These are phyloP conservation scores for Cynocephalus volans DNA, from an alignment of 2,113 vertebrate genomes.

Conservation along the genomic window DNA sequence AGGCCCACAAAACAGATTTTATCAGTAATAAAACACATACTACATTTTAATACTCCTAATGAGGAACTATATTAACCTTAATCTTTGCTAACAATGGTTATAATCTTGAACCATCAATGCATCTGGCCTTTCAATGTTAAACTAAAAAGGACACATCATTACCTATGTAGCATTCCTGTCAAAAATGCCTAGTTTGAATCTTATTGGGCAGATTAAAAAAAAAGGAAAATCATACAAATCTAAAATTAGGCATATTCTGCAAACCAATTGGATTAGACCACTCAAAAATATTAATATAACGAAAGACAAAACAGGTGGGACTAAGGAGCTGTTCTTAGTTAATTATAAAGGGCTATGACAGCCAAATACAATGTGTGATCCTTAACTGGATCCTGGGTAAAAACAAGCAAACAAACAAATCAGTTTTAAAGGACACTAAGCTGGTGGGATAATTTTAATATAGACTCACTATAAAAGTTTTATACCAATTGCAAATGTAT, in stretches of 20 bases:
- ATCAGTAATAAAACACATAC: conserved; percentile 12
- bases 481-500: neutral
- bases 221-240: neutral
- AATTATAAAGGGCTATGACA: neutral
- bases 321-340: conserved; percentile 23
- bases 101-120: neutral
- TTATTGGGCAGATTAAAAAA: neutral
- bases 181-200: conserved; percentile 31
- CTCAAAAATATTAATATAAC: conserved; percentile 37
- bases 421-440: conserved; percentile 37
- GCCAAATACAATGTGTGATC: conserved; percentile 25
- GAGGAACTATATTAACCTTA: conserved; percentile 15
- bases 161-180: neutral
- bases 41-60: conserved; percentile 13
- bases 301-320: neutral
- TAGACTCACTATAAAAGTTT: neutral
- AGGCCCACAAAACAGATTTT: conserved; percentile 48
- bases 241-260: conserved; percentile 36
- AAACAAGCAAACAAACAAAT: conserved; percentile 45
- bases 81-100: conserved; percentile 45
- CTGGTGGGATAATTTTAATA: neutral
- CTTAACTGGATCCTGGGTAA: conserved; percentile 24
- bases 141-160: neutral
- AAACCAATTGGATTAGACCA: conserved; percentile 6
- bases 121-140: conserved; percentile 14